These are phyloP conservation scores for Plutomurus gul DNA, from an alignment of 1,140 invertebrate species.

Conservation along the genomic window DNA sequence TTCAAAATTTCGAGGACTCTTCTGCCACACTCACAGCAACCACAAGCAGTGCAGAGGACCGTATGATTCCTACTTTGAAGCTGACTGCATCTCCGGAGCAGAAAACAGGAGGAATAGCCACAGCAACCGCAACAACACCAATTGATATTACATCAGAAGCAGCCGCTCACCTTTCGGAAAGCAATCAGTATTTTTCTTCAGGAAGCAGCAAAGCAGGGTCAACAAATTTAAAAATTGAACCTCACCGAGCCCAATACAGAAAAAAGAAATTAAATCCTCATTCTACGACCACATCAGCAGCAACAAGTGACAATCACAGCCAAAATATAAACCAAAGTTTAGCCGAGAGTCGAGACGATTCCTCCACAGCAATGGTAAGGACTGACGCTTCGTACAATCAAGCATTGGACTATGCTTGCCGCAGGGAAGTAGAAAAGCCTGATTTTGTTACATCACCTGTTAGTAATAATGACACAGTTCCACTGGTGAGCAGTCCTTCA, in stretches of 20 bases:
- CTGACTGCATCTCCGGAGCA: neutral
- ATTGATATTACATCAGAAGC: neutral
- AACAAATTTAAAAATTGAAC: neutral
- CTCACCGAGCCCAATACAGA: neutral
- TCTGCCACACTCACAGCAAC: neutral
- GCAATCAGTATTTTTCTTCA: neutral
- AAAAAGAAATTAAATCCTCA: conserved; percentile 1
- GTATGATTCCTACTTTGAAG: neutral
- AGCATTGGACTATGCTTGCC: neutral
- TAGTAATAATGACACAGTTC: neutral
- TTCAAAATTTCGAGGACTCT: conserved; percentile 11
- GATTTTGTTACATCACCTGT: neutral
- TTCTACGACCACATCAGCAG: neutral
- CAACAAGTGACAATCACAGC: neutral
- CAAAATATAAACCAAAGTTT: too few relatives aligned
- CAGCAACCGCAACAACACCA: too few relatives aligned
- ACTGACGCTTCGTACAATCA: conserved; percentile 10
- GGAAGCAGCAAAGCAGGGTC: neutral
- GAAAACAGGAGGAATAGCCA: neutral
- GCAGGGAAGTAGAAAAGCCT: conserved; percentile 4
- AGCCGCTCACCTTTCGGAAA: neutral
- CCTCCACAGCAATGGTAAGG: neutral
- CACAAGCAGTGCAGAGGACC: neutral
- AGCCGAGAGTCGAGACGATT: neutral
- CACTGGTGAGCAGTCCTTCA: neutral